phyloP scores from a whole-genome alignment of 2,113 vertebrate genomes.

The Cyanoderma ruficeps region DNA sequence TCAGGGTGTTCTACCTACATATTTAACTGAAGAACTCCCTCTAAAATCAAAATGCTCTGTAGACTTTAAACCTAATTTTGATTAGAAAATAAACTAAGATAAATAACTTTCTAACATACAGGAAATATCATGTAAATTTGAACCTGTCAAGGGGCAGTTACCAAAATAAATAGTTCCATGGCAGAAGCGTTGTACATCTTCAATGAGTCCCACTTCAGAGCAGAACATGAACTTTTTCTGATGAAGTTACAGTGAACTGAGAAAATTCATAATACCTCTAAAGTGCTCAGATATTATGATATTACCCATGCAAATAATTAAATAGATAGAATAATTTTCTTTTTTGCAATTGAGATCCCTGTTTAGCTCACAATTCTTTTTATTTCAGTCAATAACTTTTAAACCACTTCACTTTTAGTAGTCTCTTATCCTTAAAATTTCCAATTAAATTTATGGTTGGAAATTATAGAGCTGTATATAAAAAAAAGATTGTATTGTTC shows the following conservation, averaged over 20 bases:
- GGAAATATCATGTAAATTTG: not conserved
- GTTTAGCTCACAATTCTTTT: constrained; percentile 16
- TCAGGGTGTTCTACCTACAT: not conserved
- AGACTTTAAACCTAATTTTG: not conserved
- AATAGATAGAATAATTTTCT: not conserved
- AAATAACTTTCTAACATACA: not conserved
- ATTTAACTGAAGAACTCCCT: not conserved
- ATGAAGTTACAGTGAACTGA: not conserved
- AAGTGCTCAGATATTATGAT: not conserved
- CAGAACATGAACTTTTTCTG: not conserved
- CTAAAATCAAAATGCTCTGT: not conserved
- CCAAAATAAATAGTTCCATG: not conserved
- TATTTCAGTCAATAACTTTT: not conserved
- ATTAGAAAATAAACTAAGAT: not conserved
- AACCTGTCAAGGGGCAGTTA: not conserved
- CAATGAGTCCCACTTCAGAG: not conserved
- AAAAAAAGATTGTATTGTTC: not conserved
- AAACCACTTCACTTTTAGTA: not conserved
- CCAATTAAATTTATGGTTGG: constrained; percentile 9
- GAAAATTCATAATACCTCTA: not conserved
- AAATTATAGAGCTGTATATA: not conserved
- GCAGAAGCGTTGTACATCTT: not conserved
- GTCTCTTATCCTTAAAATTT: not conserved
- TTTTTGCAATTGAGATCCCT: not conserved
- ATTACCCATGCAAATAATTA: constrained; percentile 1